Percentiles rank a stretch among this genome's conserved stretches.
Conservation (phyloP, 1,140 invertebrate genomes). For the Wiebesia pumilae region DNA sequence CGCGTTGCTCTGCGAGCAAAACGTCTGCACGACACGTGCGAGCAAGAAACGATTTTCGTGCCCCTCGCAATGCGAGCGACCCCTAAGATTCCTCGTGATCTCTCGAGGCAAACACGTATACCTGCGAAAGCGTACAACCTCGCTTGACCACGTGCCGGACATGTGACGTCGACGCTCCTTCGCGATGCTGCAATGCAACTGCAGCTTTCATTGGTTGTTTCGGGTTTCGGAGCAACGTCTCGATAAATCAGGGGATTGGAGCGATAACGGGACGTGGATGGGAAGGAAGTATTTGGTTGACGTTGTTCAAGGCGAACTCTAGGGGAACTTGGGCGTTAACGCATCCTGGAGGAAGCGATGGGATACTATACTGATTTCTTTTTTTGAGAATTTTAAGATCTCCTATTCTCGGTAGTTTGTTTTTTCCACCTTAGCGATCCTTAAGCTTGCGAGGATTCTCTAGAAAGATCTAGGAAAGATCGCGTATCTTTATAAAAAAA, state of each 20-base stretch:
- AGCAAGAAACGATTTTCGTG: conserved; percentile 6
- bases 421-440: not conserved
- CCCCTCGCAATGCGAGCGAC: not conserved
- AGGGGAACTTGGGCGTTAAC: not conserved
- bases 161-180: conserved; percentile 58
- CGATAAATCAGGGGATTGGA: conserved; percentile 13
- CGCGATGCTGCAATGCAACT: not conserved
- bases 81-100: conserved; percentile 36
- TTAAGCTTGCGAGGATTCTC: not conserved
- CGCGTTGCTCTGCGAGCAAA: conserved; percentile 56
- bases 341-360: not conserved
- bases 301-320: not conserved
- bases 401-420: not conserved
- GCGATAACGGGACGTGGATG: conserved; percentile 24
- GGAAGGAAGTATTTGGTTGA: conserved; percentile 1
- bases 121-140: not conserved
- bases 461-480: no score
- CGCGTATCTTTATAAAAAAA: no score
- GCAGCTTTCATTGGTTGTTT: not conserved
- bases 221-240: not conserved
- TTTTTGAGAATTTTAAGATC: not conserved
- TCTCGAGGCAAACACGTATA: conserved; percentile 12
- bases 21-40: conserved; percentile 56
- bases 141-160: conserved; percentile 63
- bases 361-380: not conserved